phyloP scores from a whole-genome alignment of 2,888 invertebrate species.

The Chrysina gloriosa region DNA sequence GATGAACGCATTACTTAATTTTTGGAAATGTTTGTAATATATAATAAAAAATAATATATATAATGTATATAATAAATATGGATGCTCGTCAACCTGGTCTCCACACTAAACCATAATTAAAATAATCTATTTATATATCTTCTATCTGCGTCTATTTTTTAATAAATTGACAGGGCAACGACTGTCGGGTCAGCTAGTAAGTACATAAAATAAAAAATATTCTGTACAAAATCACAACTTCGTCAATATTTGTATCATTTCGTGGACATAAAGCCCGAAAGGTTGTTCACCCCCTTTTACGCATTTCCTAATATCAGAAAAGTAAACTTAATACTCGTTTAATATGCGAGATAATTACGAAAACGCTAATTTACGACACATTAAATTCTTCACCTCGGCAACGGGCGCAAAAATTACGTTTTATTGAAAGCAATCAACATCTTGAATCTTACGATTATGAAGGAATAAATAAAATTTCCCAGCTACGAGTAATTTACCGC shows the following conservation, averaged over 20 bases:
- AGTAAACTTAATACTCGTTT: not conserved
- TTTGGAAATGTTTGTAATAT: too few relatives aligned
- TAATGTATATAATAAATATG: too few relatives aligned
- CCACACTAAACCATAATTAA: too few relatives aligned
- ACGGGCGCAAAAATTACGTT: conserved; percentile 16
- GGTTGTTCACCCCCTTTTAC: too few relatives aligned
- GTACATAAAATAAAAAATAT: not conserved
- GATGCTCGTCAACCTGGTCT: too few relatives aligned
- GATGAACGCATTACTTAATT: too few relatives aligned
- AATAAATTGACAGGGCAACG: not conserved
- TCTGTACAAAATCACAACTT: not conserved
- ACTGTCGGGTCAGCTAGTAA: too few relatives aligned
- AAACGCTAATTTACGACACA: conserved; percentile 15
- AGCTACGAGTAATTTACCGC: conserved; percentile 23
- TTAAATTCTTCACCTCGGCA: not conserved
- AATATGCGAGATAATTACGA: conserved; percentile 7
- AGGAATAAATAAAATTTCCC: conserved; percentile 30
- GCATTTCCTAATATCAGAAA: too few relatives aligned
- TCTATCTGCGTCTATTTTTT: too few relatives aligned
- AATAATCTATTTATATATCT: too few relatives aligned
- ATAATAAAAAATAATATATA: too few relatives aligned
- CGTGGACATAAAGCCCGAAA: too few relatives aligned
- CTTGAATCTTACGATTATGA: conserved; percentile 33
- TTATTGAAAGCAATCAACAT: conserved; percentile 25
- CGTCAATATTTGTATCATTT: not conserved